phyloP scores from a whole-genome alignment of 2,797 vertebrate species.

The Falco novaeseelandiae region DNA sequence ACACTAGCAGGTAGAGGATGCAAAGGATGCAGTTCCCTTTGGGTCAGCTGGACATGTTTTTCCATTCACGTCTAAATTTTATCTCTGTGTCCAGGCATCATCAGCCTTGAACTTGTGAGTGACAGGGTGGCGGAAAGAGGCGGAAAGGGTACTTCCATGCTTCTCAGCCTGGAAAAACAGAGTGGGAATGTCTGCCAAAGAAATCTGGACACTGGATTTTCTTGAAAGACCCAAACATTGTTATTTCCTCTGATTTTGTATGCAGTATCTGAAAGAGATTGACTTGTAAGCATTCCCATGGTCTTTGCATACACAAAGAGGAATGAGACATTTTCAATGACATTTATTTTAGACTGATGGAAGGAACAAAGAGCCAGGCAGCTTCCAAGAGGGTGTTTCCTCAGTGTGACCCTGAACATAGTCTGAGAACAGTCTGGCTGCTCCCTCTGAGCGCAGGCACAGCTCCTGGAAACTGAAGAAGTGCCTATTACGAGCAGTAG shows the following conservation, averaged over 20 bases:
- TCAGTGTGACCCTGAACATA: not conserved
- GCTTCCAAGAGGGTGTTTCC: constrained; percentile 31
- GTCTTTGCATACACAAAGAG: not conserved
- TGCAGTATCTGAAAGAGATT: not conserved
- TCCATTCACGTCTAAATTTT: not conserved
- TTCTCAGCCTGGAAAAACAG: constrained; percentile 41
- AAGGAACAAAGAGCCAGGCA: constrained; percentile 26
- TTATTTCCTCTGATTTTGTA: constrained; percentile 33
- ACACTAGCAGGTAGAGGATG: not conserved
- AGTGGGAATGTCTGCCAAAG: constrained; percentile 25
- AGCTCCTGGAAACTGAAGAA: not conserved
- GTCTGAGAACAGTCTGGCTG: constrained; percentile 1
- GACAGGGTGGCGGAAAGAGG: not conserved
- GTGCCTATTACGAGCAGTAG: not conserved
- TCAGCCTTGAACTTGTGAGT: not conserved
- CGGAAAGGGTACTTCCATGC: not conserved
- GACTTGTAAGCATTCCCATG: not conserved
- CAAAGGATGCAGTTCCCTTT: not conserved
- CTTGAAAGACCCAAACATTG: constrained; percentile 27
- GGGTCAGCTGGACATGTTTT: not conserved
- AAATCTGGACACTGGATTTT: constrained; percentile 24
- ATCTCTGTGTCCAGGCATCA: not conserved
- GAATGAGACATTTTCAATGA: constrained; percentile 19
- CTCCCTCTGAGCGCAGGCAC: not conserved
- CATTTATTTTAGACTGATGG: constrained; percentile 7